Conservation (phyloP, 1,140 invertebrate genomes). For the Triops cancriformis region DNA sequence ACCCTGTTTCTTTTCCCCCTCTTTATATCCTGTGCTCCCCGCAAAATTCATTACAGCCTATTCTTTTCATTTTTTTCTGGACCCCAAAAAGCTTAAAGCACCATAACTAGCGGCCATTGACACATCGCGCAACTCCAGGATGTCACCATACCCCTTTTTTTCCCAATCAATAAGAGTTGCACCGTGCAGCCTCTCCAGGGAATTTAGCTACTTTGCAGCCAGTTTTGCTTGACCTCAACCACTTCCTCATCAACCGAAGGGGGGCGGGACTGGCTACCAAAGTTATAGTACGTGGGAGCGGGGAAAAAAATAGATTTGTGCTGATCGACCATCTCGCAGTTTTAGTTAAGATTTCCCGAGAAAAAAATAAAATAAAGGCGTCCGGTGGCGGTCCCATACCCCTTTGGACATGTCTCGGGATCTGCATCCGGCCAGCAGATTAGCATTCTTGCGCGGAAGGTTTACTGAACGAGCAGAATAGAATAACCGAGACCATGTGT, state of each 20-base stretch:
- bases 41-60: neutral
- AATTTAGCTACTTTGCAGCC: too few species aligned
- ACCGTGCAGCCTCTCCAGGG: neutral
- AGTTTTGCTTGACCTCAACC: neutral
- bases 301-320: neutral
- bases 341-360: neutral
- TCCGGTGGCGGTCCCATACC: neutral
- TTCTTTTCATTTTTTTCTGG: neutral
- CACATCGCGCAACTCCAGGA: neutral
- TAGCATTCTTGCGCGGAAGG: conserved; percentile 3
- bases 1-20: neutral
- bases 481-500: conserved; percentile 1
- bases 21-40: neutral
- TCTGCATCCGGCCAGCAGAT: conserved; percentile 10
- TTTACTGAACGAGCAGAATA: neutral
- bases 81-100: neutral
- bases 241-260: neutral
- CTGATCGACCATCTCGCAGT: too few species aligned
- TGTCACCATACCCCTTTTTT: neutral
- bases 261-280: neutral
- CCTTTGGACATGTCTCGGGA: neutral
- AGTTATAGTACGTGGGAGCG: too few species aligned
- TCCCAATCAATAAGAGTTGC: neutral
- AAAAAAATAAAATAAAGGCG: neutral
- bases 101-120: neutral